Evolutionary conservation across 1,140 invertebrate species (phyloP), one percentile per base, ranked within the genome.

Genomic region (Drosophila pandora): DNA sequence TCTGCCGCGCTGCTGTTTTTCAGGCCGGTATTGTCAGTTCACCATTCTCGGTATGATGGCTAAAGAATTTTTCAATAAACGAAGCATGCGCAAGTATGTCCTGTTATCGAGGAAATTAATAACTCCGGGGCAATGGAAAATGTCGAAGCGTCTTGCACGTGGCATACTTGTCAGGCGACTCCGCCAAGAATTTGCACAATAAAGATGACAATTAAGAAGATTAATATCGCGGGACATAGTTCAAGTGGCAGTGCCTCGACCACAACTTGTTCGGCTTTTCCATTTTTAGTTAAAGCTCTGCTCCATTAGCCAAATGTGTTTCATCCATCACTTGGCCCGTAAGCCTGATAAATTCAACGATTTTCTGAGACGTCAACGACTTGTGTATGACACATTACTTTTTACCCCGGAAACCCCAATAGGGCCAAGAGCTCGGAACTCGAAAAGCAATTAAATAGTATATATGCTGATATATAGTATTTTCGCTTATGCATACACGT

Each of bases 281-380:
- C 13, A 1, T 43, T 65, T 69, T 48, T 30, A 55, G 68, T 47
- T 67, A 22, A 28, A 21, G 6, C 32, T 48, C 48, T 45, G 59
- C 32, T 53, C 57, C 54, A 75, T 75, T 65, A 47, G 34, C 37
- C 9, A 30, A 10, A 28, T 12, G 17, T 9, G 10, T 6, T 37
- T 21, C 68, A 67, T 76, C 55, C 62, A 67, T 76, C 54, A 75
- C 43, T 49, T 34, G 39, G 55, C 9, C 57, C 2, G 54, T 83
- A 68, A 84, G 71, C 80, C 54, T 84, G 80, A 83, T 83, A 79
- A 83, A 83, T 84, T 76, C 67, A 71, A 43, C 62, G 75, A 60
- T 76, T 79, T 62, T 56, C 60, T 39, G 57, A 63, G 61, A 22
- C 65, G 23, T 47, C 22, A 57, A 45, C 53, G 41, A 28, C 39